Percentiles rank a stretch among this genome's conserved stretches.
Evolutionary conservation across 2,888 invertebrate species (phyloP).

Genomic region (Drosophila barbarae): DNA sequence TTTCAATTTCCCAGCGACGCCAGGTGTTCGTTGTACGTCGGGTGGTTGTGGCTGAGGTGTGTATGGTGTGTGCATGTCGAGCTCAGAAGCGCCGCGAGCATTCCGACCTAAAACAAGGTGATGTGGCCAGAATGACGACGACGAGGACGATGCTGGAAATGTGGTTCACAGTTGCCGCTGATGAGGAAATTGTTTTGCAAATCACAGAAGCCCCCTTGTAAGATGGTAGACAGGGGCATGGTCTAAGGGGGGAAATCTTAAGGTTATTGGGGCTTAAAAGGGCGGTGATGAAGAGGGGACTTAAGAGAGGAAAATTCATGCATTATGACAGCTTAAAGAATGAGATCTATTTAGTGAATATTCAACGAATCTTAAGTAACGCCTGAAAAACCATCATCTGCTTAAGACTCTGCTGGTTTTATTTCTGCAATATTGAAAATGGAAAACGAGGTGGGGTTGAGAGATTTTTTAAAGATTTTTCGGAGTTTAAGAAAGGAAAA

Average conservation of each 20-base stretch:
- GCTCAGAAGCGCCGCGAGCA: constrained; percentile 62
- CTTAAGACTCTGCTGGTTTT: not conserved
- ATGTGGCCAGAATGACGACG: constrained; percentile 51
- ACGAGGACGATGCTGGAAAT: constrained; percentile 49
- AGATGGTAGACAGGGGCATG: constrained; percentile 2
- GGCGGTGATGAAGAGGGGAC: no score
- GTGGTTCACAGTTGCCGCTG: constrained; percentile 39
- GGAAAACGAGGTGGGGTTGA: not conserved
- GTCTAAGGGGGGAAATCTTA: not conserved
- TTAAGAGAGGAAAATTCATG: not conserved
- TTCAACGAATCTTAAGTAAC: not conserved
- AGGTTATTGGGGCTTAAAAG: not conserved
- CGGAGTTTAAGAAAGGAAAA: no score
- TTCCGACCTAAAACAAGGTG: constrained; percentile 58
- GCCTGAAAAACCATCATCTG: not conserved
- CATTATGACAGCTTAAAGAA: not conserved
- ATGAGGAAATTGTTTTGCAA: constrained; percentile 72
- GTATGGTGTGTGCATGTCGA: constrained; percentile 17
- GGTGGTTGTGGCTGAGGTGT: constrained; percentile 12
- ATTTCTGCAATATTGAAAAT: constrained; percentile 7
- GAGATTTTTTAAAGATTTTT: not conserved
- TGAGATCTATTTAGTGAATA: not conserved
- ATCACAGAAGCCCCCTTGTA: constrained; percentile 40
- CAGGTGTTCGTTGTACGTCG: constrained; percentile 21
- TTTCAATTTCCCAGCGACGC: constrained; percentile 62